Percentiles rank a stretch among this genome's conserved stretches.
These are phyloP conservation scores for Drosophila kanapiae DNA, from an alignment of 1,140 invertebrate species.

Conservation along the genomic window DNA sequence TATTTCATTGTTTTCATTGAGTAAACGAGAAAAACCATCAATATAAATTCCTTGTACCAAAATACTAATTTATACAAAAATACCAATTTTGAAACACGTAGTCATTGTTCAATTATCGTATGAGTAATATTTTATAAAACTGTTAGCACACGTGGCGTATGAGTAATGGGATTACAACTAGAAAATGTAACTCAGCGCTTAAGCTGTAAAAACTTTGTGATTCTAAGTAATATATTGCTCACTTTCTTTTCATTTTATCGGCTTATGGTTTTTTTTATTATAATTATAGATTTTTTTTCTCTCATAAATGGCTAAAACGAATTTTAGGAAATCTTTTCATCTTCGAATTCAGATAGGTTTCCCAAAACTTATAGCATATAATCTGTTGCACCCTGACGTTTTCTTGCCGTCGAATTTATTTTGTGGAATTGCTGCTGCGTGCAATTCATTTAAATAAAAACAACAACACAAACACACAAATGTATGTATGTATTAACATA, in stretches of 20 bases:
- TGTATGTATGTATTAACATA: neutral
- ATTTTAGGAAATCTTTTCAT: too few species aligned
- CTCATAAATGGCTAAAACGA: too few species aligned
- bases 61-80: too few species aligned
- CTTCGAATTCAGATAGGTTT: neutral
- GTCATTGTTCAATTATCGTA: slow-evolving; percentile 2
- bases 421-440: slow-evolving; percentile 21
- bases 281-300: neutral
- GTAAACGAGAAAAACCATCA: neutral
- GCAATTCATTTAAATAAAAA: slow-evolving; percentile 49
- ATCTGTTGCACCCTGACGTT: neutral
- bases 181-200: too few species aligned
- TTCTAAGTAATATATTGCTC: too few species aligned
- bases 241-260: too few species aligned
- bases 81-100: neutral
- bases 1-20: slow-evolving; percentile 12
- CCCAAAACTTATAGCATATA: neutral
- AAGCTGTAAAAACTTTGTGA: too few species aligned
- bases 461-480: neutral
- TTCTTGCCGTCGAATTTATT: slow-evolving; percentile 21
- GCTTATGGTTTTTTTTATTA: neutral
- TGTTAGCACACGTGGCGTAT: neutral
- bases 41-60: neutral
- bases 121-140: neutral
- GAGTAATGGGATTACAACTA: neutral